phyloP scores from a whole-genome alignment of 2,888 invertebrate genomes.

The Zeuzera pyrina region DNA sequence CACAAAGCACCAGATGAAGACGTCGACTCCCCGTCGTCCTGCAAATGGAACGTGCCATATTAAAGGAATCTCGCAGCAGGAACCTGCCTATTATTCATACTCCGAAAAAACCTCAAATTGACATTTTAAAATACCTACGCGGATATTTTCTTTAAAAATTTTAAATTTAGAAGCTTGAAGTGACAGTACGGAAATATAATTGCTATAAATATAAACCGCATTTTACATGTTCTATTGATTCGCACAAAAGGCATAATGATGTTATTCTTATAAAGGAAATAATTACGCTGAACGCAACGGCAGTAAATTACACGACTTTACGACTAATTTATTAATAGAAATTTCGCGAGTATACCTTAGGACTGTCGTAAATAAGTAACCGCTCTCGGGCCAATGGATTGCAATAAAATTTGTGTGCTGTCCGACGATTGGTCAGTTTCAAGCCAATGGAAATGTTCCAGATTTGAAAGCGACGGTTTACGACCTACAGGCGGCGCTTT shows the following conservation, averaged over 20 bases:
- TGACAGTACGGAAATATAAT: too few species aligned
- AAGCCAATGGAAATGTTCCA: slow-evolving; percentile 55
- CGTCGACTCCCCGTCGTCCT: slow-evolving; percentile 46
- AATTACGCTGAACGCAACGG: slow-evolving; percentile 58
- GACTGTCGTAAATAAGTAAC: slow-evolving; percentile 65
- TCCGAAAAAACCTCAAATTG: slow-evolving; percentile 6
- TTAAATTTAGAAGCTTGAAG: too few species aligned
- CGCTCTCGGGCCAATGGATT: slow-evolving; percentile 53
- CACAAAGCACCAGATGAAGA: slow-evolving; percentile 40
- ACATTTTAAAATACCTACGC: neutral
- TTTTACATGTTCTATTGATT: too few species aligned
- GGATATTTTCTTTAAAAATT: too few species aligned
- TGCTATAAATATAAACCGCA: too few species aligned
- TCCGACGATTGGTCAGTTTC: slow-evolving; percentile 50
- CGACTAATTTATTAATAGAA: slow-evolving; percentile 72
- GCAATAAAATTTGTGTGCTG: slow-evolving; percentile 56
- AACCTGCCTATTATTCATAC: slow-evolving; percentile 32
- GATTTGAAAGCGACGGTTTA: slow-evolving; percentile 69
- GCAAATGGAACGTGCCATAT: slow-evolving; percentile 36
- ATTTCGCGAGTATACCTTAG: slow-evolving; percentile 67
- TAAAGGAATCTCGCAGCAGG: slow-evolving; percentile 49
- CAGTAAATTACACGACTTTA: slow-evolving; percentile 64
- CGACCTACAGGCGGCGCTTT: slow-evolving; percentile 59
- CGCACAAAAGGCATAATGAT: slow-evolving; percentile 37
- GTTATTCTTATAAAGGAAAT: slow-evolving; percentile 67